Percentiles rank a stretch among this genome's conserved stretches.
phyloP scores from a whole-genome alignment of 2,113 vertebrate genomes.

The Labrus mixtus region DNA sequence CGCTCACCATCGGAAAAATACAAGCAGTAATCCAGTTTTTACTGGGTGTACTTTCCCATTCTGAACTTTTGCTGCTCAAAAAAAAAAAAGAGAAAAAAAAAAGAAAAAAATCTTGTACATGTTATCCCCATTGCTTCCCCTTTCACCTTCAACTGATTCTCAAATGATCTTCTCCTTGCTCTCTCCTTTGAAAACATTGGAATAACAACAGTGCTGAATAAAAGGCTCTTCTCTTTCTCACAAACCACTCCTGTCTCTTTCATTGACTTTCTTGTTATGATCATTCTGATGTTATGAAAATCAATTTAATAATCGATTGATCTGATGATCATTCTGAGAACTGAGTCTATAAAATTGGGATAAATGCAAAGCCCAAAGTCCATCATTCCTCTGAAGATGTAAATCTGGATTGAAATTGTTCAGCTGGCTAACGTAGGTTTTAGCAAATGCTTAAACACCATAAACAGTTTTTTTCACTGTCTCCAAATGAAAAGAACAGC shows the following conservation, averaged over 20 bases:
- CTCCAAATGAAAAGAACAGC: no score
- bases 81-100: constrained; percentile 78
- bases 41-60: constrained; percentile 42
- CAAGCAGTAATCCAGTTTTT: constrained; percentile 35
- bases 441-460: no score
- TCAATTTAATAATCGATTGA: no score
- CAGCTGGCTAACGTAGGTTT: no score
- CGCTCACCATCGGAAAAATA: constrained; percentile 34
- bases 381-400: no score
- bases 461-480: no score
- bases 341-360: no score
- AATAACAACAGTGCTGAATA: constrained; percentile 87
- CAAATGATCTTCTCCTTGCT: constrained; percentile 88
- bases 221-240: constrained; percentile 76
- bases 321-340: no score
- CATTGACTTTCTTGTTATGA: neutral
- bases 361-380: no score
- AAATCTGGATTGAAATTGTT: no score
- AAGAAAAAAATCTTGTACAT: constrained; percentile 81
- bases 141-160: constrained; percentile 94
- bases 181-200: constrained; percentile 96
- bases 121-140: constrained; percentile 93
- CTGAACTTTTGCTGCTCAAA: constrained; percentile 54
- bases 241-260: constrained; percentile 19
- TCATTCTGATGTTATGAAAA: no score